phyloP scores from a whole-genome alignment of 2,797 vertebrate species.

The Ambastaia sidthimunki region DNA sequence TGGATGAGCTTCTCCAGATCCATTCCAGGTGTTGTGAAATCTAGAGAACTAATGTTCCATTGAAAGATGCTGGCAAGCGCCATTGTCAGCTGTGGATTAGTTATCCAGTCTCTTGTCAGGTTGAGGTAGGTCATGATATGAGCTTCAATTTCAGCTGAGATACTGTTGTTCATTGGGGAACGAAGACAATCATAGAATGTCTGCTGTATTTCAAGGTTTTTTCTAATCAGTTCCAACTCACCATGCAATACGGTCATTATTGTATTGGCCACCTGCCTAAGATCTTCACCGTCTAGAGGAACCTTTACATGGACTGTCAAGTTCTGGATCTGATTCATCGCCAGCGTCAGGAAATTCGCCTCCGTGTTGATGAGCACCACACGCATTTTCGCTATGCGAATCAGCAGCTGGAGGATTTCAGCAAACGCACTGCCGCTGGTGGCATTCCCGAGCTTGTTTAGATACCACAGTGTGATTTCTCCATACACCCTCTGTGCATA shows the following conservation, averaged over 20 bases:
- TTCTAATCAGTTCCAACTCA: constrained; percentile 56
- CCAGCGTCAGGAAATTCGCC: constrained; percentile 60
- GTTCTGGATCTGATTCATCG: constrained; percentile 59
- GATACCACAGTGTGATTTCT: constrained; percentile 74
- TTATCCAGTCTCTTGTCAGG: constrained; percentile 68
- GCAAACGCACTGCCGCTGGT: constrained; percentile 66
- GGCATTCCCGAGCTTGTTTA: constrained; percentile 70
- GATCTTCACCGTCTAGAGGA: constrained; percentile 67
- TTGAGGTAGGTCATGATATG: constrained; percentile 68
- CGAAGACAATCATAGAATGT: not conserved
- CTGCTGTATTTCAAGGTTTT: constrained; percentile 61
- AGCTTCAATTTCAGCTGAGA: constrained; percentile 48
- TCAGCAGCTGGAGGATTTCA: constrained; percentile 65
- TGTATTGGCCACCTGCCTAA: constrained; percentile 65
- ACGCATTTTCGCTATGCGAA: constrained; percentile 69
- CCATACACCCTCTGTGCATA: constrained; percentile 62
- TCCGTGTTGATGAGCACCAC: constrained; percentile 63
- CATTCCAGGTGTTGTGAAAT: constrained; percentile 56
- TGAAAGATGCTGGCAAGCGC: constrained; percentile 66
- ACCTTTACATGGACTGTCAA: constrained; percentile 62
- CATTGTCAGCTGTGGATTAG: constrained; percentile 62
- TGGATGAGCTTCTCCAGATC: constrained; percentile 68
- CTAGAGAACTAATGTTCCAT: constrained; percentile 64
- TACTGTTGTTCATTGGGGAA: constrained; percentile 54
- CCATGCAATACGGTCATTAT: constrained; percentile 60